Evolutionary conservation across 2,797 vertebrate species (phyloP).

Genomic region (Oreochromis mossambicus): DNA sequence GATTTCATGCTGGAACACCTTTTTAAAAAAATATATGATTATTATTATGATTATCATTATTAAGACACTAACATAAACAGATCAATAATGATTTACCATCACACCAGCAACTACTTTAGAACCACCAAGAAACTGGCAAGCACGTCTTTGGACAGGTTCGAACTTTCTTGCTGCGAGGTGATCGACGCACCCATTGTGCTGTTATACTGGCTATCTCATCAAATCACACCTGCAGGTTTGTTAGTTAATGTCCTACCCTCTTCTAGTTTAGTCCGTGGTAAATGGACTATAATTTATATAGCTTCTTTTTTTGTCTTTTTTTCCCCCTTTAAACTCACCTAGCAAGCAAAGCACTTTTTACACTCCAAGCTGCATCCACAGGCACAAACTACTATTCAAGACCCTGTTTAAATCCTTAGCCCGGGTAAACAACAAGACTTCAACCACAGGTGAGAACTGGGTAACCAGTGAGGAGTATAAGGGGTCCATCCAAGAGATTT

Average conservation of each 20-base stretch:
- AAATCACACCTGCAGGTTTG: background rate
- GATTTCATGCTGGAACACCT: background rate
- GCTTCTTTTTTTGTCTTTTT: accelerated
- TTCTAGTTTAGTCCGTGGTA: background rate
- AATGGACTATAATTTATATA: background rate
- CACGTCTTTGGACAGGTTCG: background rate
- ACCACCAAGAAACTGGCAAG: background rate
- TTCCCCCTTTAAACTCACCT: background rate
- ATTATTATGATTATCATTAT: background rate
- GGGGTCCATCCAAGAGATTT: background rate
- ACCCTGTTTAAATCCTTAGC: background rate
- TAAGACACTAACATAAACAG: background rate
- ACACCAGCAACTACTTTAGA: background rate
- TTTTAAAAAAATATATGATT: background rate
- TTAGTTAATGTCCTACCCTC: background rate
- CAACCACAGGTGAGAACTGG: background rate
- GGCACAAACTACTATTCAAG: background rate
- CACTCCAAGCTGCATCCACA: background rate
- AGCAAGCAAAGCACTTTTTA: background rate
- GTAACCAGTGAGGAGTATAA: background rate
- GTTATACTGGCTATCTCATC: background rate
- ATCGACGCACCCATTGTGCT: background rate
- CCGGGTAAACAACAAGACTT: background rate
- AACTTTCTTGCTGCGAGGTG: background rate
- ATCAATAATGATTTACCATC: background rate